Conservation (phyloP, 2,113 vertebrate genomes). For the Globicephala melas region DNA sequence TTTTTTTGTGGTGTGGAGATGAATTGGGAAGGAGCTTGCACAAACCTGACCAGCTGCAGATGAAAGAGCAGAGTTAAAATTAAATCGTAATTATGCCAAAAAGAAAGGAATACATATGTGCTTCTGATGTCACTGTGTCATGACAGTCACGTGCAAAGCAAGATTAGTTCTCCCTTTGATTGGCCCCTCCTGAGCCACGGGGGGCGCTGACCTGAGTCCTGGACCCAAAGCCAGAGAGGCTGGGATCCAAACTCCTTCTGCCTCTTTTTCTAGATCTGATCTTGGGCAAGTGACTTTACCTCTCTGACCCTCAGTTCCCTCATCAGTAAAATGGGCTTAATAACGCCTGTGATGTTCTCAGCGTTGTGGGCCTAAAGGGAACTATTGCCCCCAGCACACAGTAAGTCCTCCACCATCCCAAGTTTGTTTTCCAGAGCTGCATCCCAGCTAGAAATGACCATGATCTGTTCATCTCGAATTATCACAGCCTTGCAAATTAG, state of each 20-base stretch:
- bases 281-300: background rate
- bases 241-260: background rate
- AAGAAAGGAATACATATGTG: background rate
- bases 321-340: background rate
- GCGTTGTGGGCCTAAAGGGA: background rate
- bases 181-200: background rate
- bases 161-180: background rate
- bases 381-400: rapidly evolving
- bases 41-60: background rate
- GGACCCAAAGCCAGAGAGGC: background rate
- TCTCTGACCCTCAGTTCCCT: background rate
- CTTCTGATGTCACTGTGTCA: background rate
- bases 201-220: background rate
- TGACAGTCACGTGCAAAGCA: background rate
- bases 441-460: background rate
- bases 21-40: background rate
- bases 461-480: background rate
- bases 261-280: background rate
- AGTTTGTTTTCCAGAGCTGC: background rate
- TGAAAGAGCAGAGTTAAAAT: background rate
- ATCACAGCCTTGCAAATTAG: background rate
- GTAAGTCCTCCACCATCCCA: background rate
- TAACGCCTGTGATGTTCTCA: background rate
- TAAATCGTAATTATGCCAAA: background rate
- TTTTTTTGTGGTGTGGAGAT: background rate